Base-by-base conservation (phyloP, 2,113 vertebrate genomes). In the Laterallus jamaicensis region DNA sequence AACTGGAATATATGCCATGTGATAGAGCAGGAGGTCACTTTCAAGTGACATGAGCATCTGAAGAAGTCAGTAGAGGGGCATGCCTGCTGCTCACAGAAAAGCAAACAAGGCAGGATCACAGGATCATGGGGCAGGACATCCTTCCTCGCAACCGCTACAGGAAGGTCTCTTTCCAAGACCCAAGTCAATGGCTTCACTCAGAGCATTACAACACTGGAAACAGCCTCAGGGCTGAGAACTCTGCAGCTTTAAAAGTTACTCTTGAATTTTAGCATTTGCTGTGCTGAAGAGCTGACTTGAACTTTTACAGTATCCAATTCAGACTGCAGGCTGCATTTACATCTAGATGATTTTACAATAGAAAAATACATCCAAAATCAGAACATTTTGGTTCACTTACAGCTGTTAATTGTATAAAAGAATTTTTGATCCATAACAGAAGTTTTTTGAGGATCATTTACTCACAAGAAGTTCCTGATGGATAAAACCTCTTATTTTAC, bases 81-180 rank as follows among this genome's bases (percentile, higher is more conserved):
- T 24, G 44, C 66, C 31, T 24, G 44, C 66, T 28, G 55, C 55
- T 73, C 47, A 42, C 64, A 63, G 15, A 74, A 54, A 54, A 56
- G 22, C 22, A 60, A 82, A 82, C 6, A 14, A 56, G 19, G 12
- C 4, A 60, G 56, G 21, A 59, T 17, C 52, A 59, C 8, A 26
- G 0, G 0, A 55, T 26, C 4, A 3, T 5, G 1, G 6, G 3
- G 21, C 35, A 8, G 11, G 28, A 88, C 25, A n/a, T 16, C 15
- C 28, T 37, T 71, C 87, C 49, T 35, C 85, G 67, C 42, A 90
- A 69, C 50, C 47, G 47, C 47, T 87, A 31, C 24, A 56, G 55
- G 70, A 96, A 79, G 21, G 20, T 29, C 6, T 10, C 42, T 35
- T n/a, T 55, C 15, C 35, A 80, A 80, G 39, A 55, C 39, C n/a